phyloP scores from a whole-genome alignment of 2,797 vertebrate species.

The Pterois miles region DNA sequence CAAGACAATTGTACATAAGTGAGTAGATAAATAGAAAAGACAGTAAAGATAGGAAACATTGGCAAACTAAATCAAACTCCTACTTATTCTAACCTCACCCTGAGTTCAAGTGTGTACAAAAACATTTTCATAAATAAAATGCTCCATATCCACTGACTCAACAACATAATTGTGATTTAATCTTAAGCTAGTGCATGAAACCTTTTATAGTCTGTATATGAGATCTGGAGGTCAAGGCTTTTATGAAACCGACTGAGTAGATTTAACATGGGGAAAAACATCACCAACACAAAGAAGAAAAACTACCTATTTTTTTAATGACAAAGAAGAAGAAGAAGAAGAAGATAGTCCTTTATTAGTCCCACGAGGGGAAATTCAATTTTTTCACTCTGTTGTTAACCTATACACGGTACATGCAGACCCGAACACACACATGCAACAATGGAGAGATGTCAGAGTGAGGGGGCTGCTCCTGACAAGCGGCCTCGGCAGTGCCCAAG shows the following conservation, averaged over 20 bases:
- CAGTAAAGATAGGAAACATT: slow-evolving; percentile 19
- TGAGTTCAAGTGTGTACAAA: slow-evolving; percentile 24
- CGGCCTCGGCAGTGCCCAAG: no score
- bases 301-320: neutral
- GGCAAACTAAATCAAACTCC: slow-evolving; percentile 31
- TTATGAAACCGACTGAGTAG: neutral
- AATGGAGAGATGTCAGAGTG: no score
- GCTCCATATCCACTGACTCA: neutral
- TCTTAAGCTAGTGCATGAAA: slow-evolving; percentile 2
- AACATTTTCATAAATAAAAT: neutral
- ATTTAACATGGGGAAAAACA: slow-evolving; percentile 9
- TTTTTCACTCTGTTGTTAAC: no score
- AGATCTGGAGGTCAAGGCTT: slow-evolving; percentile 18
- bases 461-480: no score
- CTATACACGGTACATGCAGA: no score
- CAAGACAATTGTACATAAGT: slow-evolving; percentile 5
- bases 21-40: slow-evolving; percentile 21
- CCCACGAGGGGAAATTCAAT: no score
- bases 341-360: no score
- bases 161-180: slow-evolving; percentile 14
- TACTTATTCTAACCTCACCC: slow-evolving; percentile 5
- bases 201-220: neutral
- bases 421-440: no score
- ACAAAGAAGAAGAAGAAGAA: no score
- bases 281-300: neutral